A percentile compares a stretch with the other conserved stretches of the same genome.
Conservation (phyloP, 2,888 invertebrate genomes). For the Tenthredo distinguenda region DNA sequence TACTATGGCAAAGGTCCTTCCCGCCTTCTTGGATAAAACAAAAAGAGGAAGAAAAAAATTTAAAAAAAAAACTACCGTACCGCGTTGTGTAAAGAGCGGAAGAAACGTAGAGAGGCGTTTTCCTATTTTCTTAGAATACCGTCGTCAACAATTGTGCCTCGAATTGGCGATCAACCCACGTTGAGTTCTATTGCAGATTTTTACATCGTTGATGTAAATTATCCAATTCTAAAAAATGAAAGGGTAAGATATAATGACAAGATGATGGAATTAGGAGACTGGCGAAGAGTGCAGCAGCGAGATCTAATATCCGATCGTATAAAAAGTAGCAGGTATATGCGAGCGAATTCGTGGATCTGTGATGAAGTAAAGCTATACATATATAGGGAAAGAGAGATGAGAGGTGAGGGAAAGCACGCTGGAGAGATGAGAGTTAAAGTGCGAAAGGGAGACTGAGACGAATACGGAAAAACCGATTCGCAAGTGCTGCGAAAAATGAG, state of each 20-base stretch:
- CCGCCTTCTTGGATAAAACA: background rate
- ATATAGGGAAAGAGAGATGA: slow-evolving; percentile 40
- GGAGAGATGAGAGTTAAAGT: slow-evolving; percentile 51
- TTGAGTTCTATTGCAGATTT: background rate
- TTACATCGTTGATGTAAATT: background rate
- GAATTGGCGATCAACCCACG: background rate
- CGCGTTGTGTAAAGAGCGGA: background rate
- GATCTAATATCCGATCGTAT: slow-evolving; percentile 47
- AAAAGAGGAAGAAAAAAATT: no score
- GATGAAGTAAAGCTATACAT: background rate
- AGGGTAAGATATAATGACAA: background rate
- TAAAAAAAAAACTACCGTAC: no score
- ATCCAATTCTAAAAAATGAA: background rate
- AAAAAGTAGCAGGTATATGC: slow-evolving; percentile 20
- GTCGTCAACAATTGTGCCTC: background rate
- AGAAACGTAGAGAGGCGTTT: background rate
- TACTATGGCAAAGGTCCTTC: background rate
- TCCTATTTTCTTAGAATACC: background rate
- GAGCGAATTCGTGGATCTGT: slow-evolving; percentile 38
- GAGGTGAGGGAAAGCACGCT: slow-evolving; percentile 54
- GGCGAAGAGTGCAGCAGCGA: background rate
- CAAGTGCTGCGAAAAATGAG: slow-evolving; percentile 52
- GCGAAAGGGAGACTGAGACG: slow-evolving; percentile 50
- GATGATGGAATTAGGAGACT: background rate
- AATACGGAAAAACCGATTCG: slow-evolving; percentile 62